Conservation (phyloP, 2,888 invertebrate species). For the Phortica magna region DNA sequence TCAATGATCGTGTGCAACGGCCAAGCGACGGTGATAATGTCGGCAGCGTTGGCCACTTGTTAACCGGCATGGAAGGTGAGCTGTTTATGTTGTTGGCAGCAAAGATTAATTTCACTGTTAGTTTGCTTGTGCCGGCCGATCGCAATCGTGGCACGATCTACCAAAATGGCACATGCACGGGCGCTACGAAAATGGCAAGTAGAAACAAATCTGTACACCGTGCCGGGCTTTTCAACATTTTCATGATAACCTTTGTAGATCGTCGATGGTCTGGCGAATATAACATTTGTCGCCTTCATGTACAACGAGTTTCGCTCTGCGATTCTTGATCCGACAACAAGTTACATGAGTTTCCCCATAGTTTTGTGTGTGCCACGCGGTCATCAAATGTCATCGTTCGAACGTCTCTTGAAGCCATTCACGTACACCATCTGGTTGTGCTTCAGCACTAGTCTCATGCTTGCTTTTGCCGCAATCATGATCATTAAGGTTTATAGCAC, state of each 20-base stretch:
- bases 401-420: slow-evolving; percentile 69
- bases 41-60: slow-evolving; percentile 43
- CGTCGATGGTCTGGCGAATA: slow-evolving; percentile 63
- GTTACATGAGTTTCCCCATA: slow-evolving; percentile 64
- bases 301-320: slow-evolving; percentile 55
- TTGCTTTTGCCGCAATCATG: slow-evolving; percentile 53
- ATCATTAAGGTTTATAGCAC: slow-evolving; percentile 53
- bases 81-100: slow-evolving; percentile 62
- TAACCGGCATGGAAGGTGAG: slow-evolving; percentile 72
- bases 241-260: slow-evolving; percentile 46
- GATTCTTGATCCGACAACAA: slow-evolving; percentile 61
- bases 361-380: slow-evolving; percentile 67
- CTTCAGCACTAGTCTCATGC: slow-evolving; percentile 54
- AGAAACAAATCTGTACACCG: not conserved
- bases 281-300: slow-evolving; percentile 65
- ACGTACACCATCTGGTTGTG: slow-evolving; percentile 68
- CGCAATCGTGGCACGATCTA: slow-evolving; percentile 56
- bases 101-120: slow-evolving; percentile 73
- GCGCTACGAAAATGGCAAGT: slow-evolving; percentile 67
- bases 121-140: slow-evolving; percentile 47
- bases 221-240: not conserved
- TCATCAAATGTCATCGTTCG: slow-evolving; percentile 57
- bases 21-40: not conserved
- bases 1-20: not conserved
- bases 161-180: slow-evolving; percentile 71